Evolutionary conservation across 2,888 invertebrate genomes (phyloP).

Genomic region (Cristatella mucedo): DNA sequence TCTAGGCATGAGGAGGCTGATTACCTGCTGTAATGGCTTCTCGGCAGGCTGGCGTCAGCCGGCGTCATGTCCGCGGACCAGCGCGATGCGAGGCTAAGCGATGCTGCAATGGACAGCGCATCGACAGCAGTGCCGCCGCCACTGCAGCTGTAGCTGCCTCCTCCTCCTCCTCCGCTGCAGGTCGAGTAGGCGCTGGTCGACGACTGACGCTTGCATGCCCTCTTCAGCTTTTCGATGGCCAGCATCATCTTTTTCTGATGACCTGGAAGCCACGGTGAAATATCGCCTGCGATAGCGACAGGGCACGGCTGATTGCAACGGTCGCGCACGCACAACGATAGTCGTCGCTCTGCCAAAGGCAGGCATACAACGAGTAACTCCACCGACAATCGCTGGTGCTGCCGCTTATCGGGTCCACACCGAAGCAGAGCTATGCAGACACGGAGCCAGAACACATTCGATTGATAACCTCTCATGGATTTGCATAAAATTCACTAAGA

Average conservation of each 20-base stretch:
- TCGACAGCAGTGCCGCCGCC: background rate
- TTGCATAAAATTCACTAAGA: too few relatives aligned
- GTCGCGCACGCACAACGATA: too few relatives aligned
- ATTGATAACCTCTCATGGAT: too few relatives aligned
- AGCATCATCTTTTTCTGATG: constrained; percentile 95
- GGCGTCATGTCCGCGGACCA: constrained; percentile 8
- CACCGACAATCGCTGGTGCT: too few relatives aligned
- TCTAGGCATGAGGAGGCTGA: constrained; percentile 11
- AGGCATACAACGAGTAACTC: too few relatives aligned
- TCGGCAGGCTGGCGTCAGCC: background rate
- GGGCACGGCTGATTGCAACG: background rate
- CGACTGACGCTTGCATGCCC: constrained; percentile 40
- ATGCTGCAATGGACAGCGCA: background rate
- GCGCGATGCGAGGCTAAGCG: background rate
- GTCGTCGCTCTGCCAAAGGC: too few relatives aligned
- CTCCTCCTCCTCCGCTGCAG: background rate
- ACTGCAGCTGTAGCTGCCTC: background rate
- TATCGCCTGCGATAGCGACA: background rate
- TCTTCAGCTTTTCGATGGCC: constrained; percentile 88
- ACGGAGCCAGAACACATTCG: too few relatives aligned
- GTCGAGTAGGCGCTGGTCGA: background rate
- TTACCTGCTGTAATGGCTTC: constrained; percentile 6
- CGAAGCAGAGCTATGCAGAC: too few relatives aligned
- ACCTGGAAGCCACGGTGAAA: constrained; percentile 48
- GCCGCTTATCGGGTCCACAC: too few relatives aligned